Evolutionary conservation across 2,888 invertebrate genomes (phyloP), one percentile per base, ranked within the genome.

Genomic region (Amorpha juglandis): DNA sequence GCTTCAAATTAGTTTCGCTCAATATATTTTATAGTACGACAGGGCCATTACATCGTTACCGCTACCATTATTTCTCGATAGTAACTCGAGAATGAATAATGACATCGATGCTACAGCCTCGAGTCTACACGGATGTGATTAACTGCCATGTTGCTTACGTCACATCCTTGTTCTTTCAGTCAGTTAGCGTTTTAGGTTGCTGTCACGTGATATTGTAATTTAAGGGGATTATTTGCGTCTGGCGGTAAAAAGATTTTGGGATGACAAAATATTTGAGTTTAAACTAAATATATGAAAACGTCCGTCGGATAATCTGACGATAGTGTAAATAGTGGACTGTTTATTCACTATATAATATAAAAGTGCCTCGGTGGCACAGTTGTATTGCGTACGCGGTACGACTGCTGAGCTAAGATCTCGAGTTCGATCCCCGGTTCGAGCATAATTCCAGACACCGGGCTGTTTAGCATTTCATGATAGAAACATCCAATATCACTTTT

Each of bases 81-180:
- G 42, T 58, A 58, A 42, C 42, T 58, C 19, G 58, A 58, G 42
- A 42, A 16, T 58, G 38, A 58, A 38, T 58, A 38, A 58, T 38
- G 35, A 16, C 55, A 42, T 38, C 58, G 38, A 58, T 58, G 12
- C 42, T 19, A 16, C 38, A 11, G 16, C 19, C 35, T 35, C 55
- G 35, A 55, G 55, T 21, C 21, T 55, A n/a, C 35, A 33, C 53
- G 11, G 38, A 12, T 1, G 45, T 16, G n/a, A 55, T 55, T 55
- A 55, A 55, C 55, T 16, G 33, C 19, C 35, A 52, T 27, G 27
- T 52, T 19, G 27, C n/a, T 38, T 55, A 35, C 38, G 35, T 55
- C 50, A 50, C 50, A 19, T 50, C 50, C 50, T 50, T 50, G 50
- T 19, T 50, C 50, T 21, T 45, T 14, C 16, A 50, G 19, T 27